Conservation (phyloP, 2,888 invertebrate genomes). For the Ennomos fuscantarius region DNA sequence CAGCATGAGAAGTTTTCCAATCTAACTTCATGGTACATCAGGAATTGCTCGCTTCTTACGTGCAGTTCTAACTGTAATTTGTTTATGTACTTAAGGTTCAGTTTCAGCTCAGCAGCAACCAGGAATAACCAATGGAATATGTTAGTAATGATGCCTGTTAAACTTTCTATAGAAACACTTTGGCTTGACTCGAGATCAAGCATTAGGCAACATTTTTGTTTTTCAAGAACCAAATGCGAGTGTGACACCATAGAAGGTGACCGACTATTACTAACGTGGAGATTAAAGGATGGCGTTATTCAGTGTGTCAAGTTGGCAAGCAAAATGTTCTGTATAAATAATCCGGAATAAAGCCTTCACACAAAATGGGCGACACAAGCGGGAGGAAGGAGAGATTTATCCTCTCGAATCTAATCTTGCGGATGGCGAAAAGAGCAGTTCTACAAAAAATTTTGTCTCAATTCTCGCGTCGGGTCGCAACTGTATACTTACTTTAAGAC, state of each 20-base stretch:
- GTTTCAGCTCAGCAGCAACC: conserved; percentile 30
- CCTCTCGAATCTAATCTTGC: conserved; percentile 81
- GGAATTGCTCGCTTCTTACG: conserved; percentile 65
- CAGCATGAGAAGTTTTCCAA: conserved; percentile 73
- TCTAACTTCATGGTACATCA: conserved; percentile 75
- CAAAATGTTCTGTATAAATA: conserved; percentile 78
- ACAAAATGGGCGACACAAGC: conserved; percentile 73
- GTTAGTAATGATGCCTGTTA: conserved; percentile 46
- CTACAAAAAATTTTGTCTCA: conserved; percentile 69
- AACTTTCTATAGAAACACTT: conserved; percentile 42
- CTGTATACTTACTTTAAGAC: conserved; percentile 57
- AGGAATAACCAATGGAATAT: conserved; percentile 30
- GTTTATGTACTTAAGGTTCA: conserved; percentile 44
- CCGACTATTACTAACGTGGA: conserved; percentile 50
- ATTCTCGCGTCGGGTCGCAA: conserved; percentile 57
- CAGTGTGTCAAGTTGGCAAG: conserved; percentile 64
- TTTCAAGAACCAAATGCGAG: conserved; percentile 36
- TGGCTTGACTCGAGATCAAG: conserved; percentile 8
- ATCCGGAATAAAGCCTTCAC: conserved; percentile 77
- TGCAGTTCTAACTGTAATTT: conserved; percentile 61
- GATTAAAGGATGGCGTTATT: conserved; percentile 68
- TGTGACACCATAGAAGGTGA: conserved; percentile 47
- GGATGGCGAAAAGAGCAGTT: conserved; percentile 79
- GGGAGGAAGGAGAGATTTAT: conserved; percentile 78
- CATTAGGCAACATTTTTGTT: conserved; percentile 11